Evolutionary conservation across 2,113 vertebrate species (phyloP).

Genomic region (Chamaea fasciata): DNA sequence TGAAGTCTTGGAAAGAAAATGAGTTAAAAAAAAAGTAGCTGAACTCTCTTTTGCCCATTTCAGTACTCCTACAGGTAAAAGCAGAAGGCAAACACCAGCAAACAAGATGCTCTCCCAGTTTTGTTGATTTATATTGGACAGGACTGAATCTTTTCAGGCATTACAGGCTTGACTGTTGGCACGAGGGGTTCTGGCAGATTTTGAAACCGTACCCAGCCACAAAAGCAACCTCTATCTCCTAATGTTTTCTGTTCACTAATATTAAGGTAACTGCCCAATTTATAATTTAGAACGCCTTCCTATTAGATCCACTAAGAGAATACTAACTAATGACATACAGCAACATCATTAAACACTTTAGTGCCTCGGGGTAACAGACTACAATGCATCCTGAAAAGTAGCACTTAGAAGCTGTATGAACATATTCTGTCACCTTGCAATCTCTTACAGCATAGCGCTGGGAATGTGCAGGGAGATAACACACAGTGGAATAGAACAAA

Average conservation of each 20-base stretch:
- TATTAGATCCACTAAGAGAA: conserved; percentile 11
- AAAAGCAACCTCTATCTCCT: not conserved
- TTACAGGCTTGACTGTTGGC: not conserved
- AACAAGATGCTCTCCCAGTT: not conserved
- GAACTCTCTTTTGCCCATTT: not conserved
- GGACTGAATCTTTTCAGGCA: not conserved
- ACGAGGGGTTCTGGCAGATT: not conserved
- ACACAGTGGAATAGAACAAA: not conserved
- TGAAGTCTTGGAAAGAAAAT: not conserved
- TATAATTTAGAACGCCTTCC: not conserved
- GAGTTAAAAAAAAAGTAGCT: not conserved
- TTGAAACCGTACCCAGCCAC: not conserved
- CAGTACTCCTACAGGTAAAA: not conserved
- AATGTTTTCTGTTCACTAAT: not conserved
- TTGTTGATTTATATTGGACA: not conserved
- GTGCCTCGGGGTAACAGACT: conserved; percentile 29
- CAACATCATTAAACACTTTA: conserved; percentile 46
- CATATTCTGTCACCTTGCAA: conserved; percentile 52
- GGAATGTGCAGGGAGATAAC: conserved; percentile 46
- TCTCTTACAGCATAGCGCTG: conserved; percentile 24
- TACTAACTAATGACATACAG: not conserved
- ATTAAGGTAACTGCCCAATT: not conserved
- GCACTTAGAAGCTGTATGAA: conserved; percentile 30
- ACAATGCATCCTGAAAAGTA: conserved; percentile 19
- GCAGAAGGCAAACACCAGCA: not conserved